phyloP scores from a whole-genome alignment of 2,113 vertebrate genomes.

The Theristicus caerulescens region DNA sequence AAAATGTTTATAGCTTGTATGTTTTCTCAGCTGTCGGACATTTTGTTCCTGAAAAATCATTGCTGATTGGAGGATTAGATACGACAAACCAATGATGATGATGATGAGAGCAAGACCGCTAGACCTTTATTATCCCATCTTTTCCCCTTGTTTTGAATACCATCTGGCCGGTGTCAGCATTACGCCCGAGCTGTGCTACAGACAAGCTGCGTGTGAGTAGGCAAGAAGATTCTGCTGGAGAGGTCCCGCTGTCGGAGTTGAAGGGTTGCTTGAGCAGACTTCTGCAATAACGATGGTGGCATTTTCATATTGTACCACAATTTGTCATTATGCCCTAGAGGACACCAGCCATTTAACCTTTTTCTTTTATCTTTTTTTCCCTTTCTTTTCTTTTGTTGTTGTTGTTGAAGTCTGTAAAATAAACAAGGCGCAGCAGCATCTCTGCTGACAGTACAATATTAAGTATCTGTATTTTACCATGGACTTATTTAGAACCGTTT shows the following conservation, averaged over 20 bases:
- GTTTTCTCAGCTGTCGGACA: constrained; percentile 75
- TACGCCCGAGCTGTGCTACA: constrained; percentile 53
- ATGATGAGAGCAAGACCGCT: constrained; percentile 69
- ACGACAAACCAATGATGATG: constrained; percentile 51
- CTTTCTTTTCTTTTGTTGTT: constrained; percentile 39
- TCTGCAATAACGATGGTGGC: constrained; percentile 66
- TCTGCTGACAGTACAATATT: constrained; percentile 56
- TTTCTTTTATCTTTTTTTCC: constrained; percentile 50
- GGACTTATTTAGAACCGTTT: constrained; percentile 53
- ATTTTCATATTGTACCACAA: constrained; percentile 49
- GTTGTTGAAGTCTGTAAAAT: constrained; percentile 68
- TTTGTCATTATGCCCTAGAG: constrained; percentile 62
- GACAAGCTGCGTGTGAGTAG: constrained; percentile 62
- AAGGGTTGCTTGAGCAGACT: constrained; percentile 63
- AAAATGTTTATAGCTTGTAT: constrained; percentile 77
- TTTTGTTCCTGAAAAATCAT: constrained; percentile 69
- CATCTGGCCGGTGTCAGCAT: constrained; percentile 56
- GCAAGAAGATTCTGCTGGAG: constrained; percentile 57
- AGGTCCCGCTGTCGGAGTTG: constrained; percentile 35
- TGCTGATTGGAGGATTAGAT: constrained; percentile 66
- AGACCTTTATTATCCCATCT: constrained; percentile 56
- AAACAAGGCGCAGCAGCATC: constrained; percentile 63
- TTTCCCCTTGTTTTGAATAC: constrained; percentile 40
- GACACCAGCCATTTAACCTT: constrained; percentile 69
- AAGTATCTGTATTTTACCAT: constrained; percentile 59